Percentiles rank a stretch among this genome's conserved stretches.
phyloP scores from a whole-genome alignment of 2,797 vertebrate genomes.

The Cygnus olor region DNA sequence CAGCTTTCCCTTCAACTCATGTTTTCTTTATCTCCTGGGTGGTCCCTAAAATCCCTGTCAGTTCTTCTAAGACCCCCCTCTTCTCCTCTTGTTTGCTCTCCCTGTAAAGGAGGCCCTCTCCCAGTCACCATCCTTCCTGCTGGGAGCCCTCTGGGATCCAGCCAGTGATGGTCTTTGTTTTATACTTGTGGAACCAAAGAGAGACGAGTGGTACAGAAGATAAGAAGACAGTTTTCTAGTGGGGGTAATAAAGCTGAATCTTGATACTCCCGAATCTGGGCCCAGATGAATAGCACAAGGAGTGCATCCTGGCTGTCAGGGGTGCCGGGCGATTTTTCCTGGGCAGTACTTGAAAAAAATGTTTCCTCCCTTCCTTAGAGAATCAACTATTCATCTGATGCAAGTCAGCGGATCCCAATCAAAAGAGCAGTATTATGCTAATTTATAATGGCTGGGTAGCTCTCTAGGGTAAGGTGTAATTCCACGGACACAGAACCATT shows the following conservation, averaged over 20 bases:
- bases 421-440: neutral
- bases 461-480: neutral
- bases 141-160: constrained; percentile 6
- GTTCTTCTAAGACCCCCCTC: neutral
- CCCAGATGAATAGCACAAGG: neutral
- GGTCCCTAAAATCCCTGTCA: constrained; percentile 24
- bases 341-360: neutral
- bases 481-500: neutral
- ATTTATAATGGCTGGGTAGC: neutral
- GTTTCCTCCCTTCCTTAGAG: neutral
- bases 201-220: neutral
- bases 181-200: neutral
- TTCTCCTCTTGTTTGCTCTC: neutral
- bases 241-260: neutral
- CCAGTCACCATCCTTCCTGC: neutral
- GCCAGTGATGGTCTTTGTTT: constrained; percentile 27
- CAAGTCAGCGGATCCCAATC: neutral
- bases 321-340: neutral
- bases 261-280: neutral
- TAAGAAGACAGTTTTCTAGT: neutral
- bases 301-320: neutral
- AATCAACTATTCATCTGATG: neutral
- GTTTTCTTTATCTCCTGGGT: constrained; percentile 70
- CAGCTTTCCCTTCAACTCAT: neutral
- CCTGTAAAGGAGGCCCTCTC: neutral